phyloP scores from a whole-genome alignment of 1,140 invertebrate species.

The Teleogryllus occipitalis region DNA sequence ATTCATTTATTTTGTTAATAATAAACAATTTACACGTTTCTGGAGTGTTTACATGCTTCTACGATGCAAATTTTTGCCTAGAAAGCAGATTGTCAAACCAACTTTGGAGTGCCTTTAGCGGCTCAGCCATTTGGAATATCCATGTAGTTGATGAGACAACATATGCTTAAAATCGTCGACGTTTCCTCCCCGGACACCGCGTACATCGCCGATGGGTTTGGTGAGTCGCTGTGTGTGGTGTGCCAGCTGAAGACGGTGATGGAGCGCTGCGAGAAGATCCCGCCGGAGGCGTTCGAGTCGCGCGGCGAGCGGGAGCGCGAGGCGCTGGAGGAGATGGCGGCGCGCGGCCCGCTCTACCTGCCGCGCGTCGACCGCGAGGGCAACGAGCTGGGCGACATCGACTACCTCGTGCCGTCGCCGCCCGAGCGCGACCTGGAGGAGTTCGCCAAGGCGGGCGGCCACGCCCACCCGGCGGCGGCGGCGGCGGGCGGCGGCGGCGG shows the following conservation, averaged over 20 bases:
- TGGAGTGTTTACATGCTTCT: too few relatives aligned
- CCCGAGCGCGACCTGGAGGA: conserved; percentile 54
- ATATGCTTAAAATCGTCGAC: too few relatives aligned
- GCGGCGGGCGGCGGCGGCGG: conserved; percentile 23
- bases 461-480: conserved; percentile 34
- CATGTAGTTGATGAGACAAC: too few relatives aligned
- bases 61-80: too few relatives aligned
- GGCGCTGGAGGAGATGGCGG: neutral
- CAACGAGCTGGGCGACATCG: conserved; percentile 52
- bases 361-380: conserved; percentile 58
- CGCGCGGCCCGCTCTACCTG: conserved; percentile 23
- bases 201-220: too few relatives aligned
- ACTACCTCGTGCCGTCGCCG: conserved; percentile 65
- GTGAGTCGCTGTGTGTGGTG: too few relatives aligned
- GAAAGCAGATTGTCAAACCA: too few relatives aligned
- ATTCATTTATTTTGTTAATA: too few relatives aligned
- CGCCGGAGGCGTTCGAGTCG: conserved; percentile 51
- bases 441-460: conserved; percentile 31
- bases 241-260: conserved; percentile 59
- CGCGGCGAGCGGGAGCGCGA: conserved; percentile 28
- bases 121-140: too few relatives aligned
- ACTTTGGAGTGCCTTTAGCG: too few relatives aligned
- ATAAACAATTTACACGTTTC: too few relatives aligned
- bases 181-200: too few relatives aligned
- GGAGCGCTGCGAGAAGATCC: conserved; percentile 64